Evolutionary conservation across 2,113 vertebrate species (phyloP).

Genomic region (Alouatta palliata): DNA sequence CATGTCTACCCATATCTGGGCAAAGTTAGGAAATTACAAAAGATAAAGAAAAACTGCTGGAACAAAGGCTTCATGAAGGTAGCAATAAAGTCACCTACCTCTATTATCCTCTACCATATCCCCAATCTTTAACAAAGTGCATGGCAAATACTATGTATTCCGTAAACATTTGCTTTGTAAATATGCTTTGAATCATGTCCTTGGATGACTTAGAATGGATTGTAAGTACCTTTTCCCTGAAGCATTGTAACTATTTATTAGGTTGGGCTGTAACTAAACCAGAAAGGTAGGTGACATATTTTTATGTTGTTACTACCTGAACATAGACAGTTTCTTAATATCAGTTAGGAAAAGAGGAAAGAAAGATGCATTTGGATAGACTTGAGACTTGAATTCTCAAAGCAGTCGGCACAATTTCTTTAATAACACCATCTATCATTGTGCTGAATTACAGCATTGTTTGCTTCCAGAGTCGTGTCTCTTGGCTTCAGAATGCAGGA

Average conservation of each 20-base stretch:
- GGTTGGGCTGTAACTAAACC: background rate
- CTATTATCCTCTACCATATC: background rate
- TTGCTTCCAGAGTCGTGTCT: conserved; percentile 63
- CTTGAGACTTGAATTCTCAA: conserved; percentile 40
- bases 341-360: background rate
- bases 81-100: background rate
- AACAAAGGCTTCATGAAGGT: background rate
- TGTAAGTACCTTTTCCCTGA: background rate
- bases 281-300: background rate
- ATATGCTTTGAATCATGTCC: background rate
- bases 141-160: background rate
- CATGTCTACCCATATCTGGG: background rate
- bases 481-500: conserved; percentile 56
- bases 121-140: background rate
- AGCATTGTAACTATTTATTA: conserved; percentile 28
- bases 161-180: background rate
- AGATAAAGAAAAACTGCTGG: background rate
- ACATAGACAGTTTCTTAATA: conserved; percentile 14
- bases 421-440: conserved; percentile 30
- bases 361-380: background rate
- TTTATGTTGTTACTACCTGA: conserved; percentile 1
- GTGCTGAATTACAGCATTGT: conserved; percentile 47
- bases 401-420: conserved; percentile 53
- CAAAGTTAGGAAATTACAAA: background rate
- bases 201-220: background rate